Evolutionary conservation across 2,113 vertebrate genomes (phyloP).

Genomic region (Platysteira castanea): DNA sequence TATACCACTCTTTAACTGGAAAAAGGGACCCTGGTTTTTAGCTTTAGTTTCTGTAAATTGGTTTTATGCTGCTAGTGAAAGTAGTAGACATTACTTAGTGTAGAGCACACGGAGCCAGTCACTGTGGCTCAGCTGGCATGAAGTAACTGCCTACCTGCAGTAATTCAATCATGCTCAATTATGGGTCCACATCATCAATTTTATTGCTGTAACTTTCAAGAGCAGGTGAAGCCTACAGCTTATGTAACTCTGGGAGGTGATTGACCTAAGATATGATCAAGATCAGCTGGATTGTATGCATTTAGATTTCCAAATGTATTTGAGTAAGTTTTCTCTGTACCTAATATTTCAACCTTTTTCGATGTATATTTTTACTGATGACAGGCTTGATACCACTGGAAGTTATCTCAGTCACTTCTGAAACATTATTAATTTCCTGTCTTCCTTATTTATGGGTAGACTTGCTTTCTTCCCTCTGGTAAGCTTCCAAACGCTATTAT

Average conservation of each 20-base stretch:
- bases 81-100: not conserved
- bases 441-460: slow-evolving; percentile 24
- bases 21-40: not conserved
- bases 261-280: not conserved
- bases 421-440: slow-evolving; percentile 34
- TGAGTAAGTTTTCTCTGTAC: not conserved
- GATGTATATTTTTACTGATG: slow-evolving; percentile 42
- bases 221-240: not conserved
- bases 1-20: not conserved
- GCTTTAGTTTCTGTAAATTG: not conserved
- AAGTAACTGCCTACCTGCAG: not conserved
- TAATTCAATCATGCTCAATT: not conserved
- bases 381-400: slow-evolving; percentile 11
- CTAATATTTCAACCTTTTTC: not conserved
- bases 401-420: slow-evolving; percentile 31
- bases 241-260: not conserved
- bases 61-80: not conserved
- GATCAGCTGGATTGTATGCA: not conserved
- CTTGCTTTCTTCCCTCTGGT: slow-evolving; percentile 17
- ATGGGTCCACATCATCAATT: not conserved
- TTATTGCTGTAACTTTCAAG: not conserved
- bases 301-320: slow-evolving; percentile 19
- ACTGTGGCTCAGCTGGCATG: not conserved
- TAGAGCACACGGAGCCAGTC: not conserved
- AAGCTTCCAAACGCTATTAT: slow-evolving; percentile 1